phyloP scores from a whole-genome alignment of 1,140 invertebrate species.

The Magallana gigas region DNA sequence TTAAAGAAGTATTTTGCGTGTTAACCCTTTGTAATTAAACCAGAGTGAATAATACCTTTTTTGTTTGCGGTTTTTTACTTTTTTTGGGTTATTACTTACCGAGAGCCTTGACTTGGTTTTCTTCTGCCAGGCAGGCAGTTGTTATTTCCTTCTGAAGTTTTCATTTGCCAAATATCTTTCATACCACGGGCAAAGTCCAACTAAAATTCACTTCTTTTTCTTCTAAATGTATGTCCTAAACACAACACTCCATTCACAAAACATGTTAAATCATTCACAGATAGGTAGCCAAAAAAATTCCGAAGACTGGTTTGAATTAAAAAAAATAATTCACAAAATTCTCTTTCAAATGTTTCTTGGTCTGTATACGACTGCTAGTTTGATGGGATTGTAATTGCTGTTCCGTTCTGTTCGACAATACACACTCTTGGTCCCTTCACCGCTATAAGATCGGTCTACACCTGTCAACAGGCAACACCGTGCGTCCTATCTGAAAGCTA shows the following conservation, averaged over 20 bases:
- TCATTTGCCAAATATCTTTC: conserved; percentile 44
- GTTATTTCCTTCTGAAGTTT: conserved; percentile 42
- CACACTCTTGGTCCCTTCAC: neutral
- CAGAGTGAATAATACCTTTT: too few relatives aligned
- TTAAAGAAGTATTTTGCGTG: too few relatives aligned
- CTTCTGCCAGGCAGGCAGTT: conserved; percentile 52
- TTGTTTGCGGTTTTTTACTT: too few relatives aligned
- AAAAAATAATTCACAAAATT: neutral
- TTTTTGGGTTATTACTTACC: conserved; percentile 34
- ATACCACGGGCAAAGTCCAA: conserved; percentile 19
- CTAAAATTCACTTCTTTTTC: conserved; percentile 1
- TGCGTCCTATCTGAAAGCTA: neutral
- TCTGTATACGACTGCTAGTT: neutral
- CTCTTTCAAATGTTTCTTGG: neutral
- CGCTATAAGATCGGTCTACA: conserved; percentile 11
- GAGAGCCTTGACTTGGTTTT: conserved; percentile 49
- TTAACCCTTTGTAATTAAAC: too few relatives aligned
- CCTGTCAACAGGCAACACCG: neutral
- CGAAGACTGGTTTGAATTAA: too few relatives aligned
- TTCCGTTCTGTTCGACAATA: neutral
- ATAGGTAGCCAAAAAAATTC: too few relatives aligned
- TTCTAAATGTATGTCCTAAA: neutral
- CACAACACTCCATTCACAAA: neutral
- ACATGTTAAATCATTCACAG: neutral
- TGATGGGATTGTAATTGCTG: neutral